Conservation (phyloP, 1,140 invertebrate species). For the Eubasilissa regina region DNA sequence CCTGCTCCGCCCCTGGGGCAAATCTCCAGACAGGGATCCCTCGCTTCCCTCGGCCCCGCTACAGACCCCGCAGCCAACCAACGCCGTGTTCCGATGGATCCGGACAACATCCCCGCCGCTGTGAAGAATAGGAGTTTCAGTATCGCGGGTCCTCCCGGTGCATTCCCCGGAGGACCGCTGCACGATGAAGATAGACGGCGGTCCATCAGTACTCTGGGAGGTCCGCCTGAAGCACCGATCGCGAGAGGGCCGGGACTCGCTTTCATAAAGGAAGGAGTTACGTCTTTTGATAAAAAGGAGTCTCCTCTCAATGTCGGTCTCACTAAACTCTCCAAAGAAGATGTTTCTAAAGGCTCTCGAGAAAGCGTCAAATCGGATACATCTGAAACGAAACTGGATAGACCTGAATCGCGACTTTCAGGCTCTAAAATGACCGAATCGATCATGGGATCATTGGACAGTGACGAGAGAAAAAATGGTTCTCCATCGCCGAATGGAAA, state of each 20-base stretch:
- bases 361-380: slow-evolving; percentile 67
- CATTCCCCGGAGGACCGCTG: slow-evolving; percentile 66
- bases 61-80: slow-evolving; percentile 28
- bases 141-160: slow-evolving; percentile 69
- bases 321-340: slow-evolving; percentile 56
- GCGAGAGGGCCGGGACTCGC: slow-evolving; percentile 66
- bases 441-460: slow-evolving; percentile 67
- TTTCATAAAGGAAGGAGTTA: slow-evolving; percentile 68
- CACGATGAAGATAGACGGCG: slow-evolving; percentile 69
- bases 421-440: slow-evolving; percentile 71
- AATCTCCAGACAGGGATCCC: slow-evolving; percentile 67
- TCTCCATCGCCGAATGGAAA: slow-evolving; percentile 52
- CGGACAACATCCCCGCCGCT: slow-evolving; percentile 59
- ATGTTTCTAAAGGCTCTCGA: slow-evolving; percentile 63
- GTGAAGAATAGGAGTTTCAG: slow-evolving; percentile 70
- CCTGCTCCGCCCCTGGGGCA: slow-evolving; percentile 61
- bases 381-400: slow-evolving; percentile 64
- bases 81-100: slow-evolving; percentile 46
- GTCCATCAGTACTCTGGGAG: slow-evolving; percentile 67
- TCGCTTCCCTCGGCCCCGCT: slow-evolving; percentile 62
- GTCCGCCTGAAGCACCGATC: slow-evolving; percentile 65
- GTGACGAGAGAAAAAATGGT: slow-evolving; percentile 56
- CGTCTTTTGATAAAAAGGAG: slow-evolving; percentile 55
- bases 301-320: slow-evolving; percentile 57
- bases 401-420: slow-evolving; percentile 68